Percentiles rank a stretch among this genome's conserved stretches.
Conservation (phyloP, 2,888 invertebrate genomes). For the Cryptosula pallasiana region DNA sequence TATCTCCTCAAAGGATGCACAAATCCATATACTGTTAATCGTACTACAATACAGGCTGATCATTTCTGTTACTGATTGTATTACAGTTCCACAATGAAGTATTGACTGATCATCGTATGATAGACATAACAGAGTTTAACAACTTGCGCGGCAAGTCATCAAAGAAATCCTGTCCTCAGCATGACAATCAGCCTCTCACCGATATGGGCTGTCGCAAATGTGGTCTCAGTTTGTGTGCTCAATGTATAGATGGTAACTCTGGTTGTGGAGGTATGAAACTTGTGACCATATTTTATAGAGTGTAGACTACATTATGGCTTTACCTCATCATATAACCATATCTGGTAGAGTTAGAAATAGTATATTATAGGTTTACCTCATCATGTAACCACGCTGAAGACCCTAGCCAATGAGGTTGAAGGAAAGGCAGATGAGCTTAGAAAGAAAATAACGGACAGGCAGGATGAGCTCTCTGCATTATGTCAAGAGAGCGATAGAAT, state of each 20-base stretch:
- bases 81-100: not conserved
- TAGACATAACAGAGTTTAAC: not conserved
- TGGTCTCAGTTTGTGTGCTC: not conserved
- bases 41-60: no score
- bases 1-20: no score
- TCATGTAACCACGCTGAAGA: not conserved
- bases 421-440: not conserved
- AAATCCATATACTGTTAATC: no score
- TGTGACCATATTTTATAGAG: no score
- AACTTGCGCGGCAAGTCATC: not conserved
- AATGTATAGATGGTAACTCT: not conserved
- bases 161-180: not conserved
- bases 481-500: not conserved
- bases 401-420: not conserved
- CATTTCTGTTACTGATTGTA: no score
- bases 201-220: not conserved
- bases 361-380: not conserved
- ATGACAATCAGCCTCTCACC: not conserved
- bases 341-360: no score
- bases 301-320: no score
- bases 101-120: not conserved
- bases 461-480: not conserved
- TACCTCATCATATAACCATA: no score
- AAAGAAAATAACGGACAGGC: not conserved
- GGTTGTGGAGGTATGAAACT: not conserved